These are phyloP conservation scores for Pipistrellus pipistrellus DNA, from an alignment of 2,797 vertebrate genomes.

Conservation along the genomic window DNA sequence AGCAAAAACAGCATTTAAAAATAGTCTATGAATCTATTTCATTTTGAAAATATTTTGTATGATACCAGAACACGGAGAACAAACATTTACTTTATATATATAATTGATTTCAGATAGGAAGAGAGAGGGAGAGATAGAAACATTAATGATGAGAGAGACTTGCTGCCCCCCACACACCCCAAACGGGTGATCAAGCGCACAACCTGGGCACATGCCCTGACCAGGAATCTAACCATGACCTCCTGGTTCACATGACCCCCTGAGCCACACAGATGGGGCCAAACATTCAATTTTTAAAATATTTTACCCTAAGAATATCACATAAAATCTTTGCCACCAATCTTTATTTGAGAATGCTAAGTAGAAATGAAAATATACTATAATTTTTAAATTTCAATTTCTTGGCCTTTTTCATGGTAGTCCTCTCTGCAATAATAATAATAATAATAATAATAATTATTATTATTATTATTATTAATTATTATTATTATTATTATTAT, in stretches of 20 bases:
- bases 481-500: neutral
- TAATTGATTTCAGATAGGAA: too few species aligned
- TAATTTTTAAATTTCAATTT: constrained; percentile 31
- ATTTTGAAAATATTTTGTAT: constrained; percentile 23
- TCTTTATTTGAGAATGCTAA: constrained; percentile 32
- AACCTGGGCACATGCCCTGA: too few species aligned
- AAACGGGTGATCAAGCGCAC: too few species aligned
- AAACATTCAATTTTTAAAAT: neutral
- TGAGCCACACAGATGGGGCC: too few species aligned
- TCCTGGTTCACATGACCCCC: too few species aligned
- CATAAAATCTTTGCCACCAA: neutral
- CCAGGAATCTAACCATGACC: too few species aligned
- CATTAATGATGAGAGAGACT: too few species aligned
- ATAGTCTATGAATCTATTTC: neutral
- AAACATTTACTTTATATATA: neutral
- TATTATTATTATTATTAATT: neutral
- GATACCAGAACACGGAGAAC: neutral
- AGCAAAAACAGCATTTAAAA: neutral
- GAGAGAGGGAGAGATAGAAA: too few species aligned
- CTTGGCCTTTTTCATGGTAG: neutral
- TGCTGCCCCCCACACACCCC: too few species aligned
- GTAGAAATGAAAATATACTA: neutral
- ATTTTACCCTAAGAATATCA: constrained; percentile 20
- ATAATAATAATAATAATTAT: neutral
- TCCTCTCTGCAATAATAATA: neutral